These are phyloP conservation scores for Taenaris catops DNA, from an alignment of 2,888 invertebrate species.

Conservation along the genomic window DNA sequence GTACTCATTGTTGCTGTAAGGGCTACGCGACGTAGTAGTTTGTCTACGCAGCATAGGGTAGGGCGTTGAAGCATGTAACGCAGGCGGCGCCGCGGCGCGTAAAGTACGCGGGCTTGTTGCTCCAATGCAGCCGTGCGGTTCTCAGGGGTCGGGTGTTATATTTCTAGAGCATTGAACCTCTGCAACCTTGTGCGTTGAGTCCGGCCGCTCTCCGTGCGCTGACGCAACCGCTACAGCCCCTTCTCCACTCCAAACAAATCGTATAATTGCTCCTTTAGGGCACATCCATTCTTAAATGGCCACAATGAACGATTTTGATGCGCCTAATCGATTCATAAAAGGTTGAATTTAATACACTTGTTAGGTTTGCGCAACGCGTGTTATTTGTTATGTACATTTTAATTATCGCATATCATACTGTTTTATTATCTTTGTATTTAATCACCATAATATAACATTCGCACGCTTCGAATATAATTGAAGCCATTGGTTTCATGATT, in stretches of 20 bases:
- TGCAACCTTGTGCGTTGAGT: slow-evolving; percentile 78
- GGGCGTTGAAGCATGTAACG: too few relatives aligned
- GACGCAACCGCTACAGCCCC: slow-evolving; percentile 73
- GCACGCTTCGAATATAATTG: too few relatives aligned
- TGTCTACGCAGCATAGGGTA: slow-evolving; percentile 29
- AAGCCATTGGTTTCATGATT: too few relatives aligned
- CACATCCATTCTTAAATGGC: slow-evolving; percentile 60
- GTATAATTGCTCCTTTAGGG: slow-evolving; percentile 74
- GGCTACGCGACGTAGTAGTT: slow-evolving; percentile 34
- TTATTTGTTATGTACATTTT: neutral
- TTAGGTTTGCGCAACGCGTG: slow-evolving; percentile 45
- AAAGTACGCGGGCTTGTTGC: slow-evolving; percentile 31
- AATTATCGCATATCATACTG: too few relatives aligned
- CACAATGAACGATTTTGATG: slow-evolving; percentile 55
- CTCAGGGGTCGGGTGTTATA: slow-evolving; percentile 70
- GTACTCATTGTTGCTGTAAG: slow-evolving; percentile 5
- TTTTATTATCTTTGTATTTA: too few relatives aligned
- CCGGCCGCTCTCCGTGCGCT: slow-evolving; percentile 71
- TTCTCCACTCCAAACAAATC: slow-evolving; percentile 63
- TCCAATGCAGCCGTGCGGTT: slow-evolving; percentile 45
- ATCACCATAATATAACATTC: too few relatives aligned
- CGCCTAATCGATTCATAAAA: slow-evolving; percentile 61
- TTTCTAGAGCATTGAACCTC: slow-evolving; percentile 79
- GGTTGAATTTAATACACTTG: slow-evolving; percentile 62
- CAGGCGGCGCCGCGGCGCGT: too few relatives aligned